Percentiles rank a stretch among this genome's conserved stretches.
These are phyloP conservation scores for Drosophila athabasca DNA, from an alignment of 1,140 invertebrate genomes.

Conservation along the genomic window DNA sequence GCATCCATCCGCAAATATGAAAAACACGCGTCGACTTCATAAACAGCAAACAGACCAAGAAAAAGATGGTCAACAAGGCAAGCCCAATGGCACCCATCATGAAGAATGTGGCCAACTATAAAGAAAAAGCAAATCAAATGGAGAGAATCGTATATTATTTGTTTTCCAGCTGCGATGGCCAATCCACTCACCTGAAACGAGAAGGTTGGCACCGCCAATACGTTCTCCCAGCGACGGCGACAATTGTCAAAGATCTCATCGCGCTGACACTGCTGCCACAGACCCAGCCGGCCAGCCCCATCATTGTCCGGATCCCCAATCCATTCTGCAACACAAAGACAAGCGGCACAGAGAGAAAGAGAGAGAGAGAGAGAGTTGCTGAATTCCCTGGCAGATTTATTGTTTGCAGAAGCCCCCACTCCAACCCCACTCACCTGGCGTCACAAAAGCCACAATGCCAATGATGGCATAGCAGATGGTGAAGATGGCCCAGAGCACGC, in stretches of 20 bases:
- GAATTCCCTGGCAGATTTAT: slow-evolving; percentile 2
- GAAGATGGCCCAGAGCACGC: slow-evolving; percentile 98
- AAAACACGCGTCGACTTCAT: slow-evolving; percentile 97
- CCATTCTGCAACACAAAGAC: slow-evolving; percentile 88
- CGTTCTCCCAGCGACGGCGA: slow-evolving; percentile 92
- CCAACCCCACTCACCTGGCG: slow-evolving; percentile 86
- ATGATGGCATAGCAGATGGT: slow-evolving; percentile 98
- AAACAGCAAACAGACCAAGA: slow-evolving; percentile 97
- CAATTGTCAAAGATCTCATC: slow-evolving; percentile 90
- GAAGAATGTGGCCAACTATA: slow-evolving; percentile 92
- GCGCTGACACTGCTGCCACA: slow-evolving; percentile 94
- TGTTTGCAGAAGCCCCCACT: slow-evolving; percentile 10
- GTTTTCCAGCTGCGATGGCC: neutral
- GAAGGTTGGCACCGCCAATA: slow-evolving; percentile 91
- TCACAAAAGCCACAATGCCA: slow-evolving; percentile 96
- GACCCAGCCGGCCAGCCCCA: slow-evolving; percentile 94
- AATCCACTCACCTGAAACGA: slow-evolving; percentile 86
- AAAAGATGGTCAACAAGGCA: slow-evolving; percentile 92
- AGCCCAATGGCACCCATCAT: slow-evolving; percentile 93
- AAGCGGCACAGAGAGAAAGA: neutral
- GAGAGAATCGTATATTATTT: neutral
- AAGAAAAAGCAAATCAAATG: slow-evolving; percentile 7
- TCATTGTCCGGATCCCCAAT: slow-evolving; percentile 92
- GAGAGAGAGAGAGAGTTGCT: slow-evolving; percentile 4
- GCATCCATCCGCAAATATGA: slow-evolving; percentile 96